These are phyloP conservation scores for Luehdorfia chinensis DNA, from an alignment of 1,140 invertebrate genomes.

Conservation along the genomic window DNA sequence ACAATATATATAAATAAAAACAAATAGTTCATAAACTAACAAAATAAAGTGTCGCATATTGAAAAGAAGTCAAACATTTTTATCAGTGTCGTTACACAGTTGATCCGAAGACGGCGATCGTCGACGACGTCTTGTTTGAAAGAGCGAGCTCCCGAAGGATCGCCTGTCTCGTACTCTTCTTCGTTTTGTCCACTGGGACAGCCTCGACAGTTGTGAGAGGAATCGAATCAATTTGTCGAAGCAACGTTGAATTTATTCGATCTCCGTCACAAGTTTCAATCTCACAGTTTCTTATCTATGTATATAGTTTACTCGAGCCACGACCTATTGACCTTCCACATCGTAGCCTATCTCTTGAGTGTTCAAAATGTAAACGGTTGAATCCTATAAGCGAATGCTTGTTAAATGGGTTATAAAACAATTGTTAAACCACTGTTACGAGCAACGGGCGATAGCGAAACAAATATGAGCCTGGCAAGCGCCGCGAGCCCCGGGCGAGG, in stretches of 20 bases:
- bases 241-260: slow-evolving; percentile 48
- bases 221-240: slow-evolving; percentile 64
- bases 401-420: slow-evolving; percentile 46
- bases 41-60: too few species aligned
- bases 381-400: slow-evolving; percentile 13
- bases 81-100: slow-evolving; percentile 7
- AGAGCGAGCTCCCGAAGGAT: slow-evolving; percentile 24
- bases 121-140: slow-evolving; percentile 21
- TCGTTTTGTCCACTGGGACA: slow-evolving; percentile 37
- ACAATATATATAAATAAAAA: too few species aligned
- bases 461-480: slow-evolving; percentile 64
- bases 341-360: slow-evolving; percentile 8
- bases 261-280: slow-evolving; percentile 37
- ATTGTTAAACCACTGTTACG: slow-evolving; percentile 50
- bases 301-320: slow-evolving; percentile 1
- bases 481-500: slow-evolving; percentile 40
- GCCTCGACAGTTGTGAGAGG: slow-evolving; percentile 44
- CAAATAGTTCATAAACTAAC: too few species aligned
- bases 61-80: too few species aligned
- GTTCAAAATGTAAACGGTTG: not conserved
- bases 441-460: slow-evolving; percentile 38
- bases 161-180: slow-evolving; percentile 26
- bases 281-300: slow-evolving; percentile 28
- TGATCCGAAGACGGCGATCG: not conserved
- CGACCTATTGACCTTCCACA: slow-evolving; percentile 18